Evolutionary conservation across 2,797 vertebrate species (phyloP).

Genomic region (Macrochelys suwanniensis): DNA sequence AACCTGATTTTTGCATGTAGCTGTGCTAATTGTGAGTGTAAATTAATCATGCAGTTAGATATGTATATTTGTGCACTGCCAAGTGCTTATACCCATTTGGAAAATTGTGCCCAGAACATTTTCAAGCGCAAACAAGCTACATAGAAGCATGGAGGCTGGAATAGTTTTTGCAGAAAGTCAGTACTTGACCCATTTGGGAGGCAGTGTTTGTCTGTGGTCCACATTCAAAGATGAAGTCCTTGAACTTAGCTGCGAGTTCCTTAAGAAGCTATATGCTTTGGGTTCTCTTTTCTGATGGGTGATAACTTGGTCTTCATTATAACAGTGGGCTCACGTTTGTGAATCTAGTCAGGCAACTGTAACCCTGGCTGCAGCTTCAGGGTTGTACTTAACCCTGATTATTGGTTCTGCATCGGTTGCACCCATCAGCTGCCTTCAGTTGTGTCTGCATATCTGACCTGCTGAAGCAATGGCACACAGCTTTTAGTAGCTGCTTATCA

Average conservation of each 20-base stretch:
- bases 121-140: neutral
- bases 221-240: constrained; percentile 41
- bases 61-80: neutral
- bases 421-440: constrained; percentile 20
- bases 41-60: rapidly evolving
- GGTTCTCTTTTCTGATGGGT: constrained; percentile 41
- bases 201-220: neutral
- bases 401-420: neutral
- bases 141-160: neutral
- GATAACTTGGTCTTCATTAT: constrained; percentile 5
- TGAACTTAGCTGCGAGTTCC: constrained; percentile 20
- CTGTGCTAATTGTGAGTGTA: neutral
- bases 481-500: constrained; percentile 1
- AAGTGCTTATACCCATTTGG: neutral
- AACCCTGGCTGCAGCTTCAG: constrained; percentile 44
- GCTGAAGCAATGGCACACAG: constrained; percentile 40
- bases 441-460: constrained; percentile 34
- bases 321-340: constrained; percentile 5
- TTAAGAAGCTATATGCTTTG: neutral
- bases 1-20: neutral
- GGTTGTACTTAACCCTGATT: neutral
- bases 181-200: constrained; percentile 49
- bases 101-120: constrained; percentile 5
- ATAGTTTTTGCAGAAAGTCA: constrained; percentile 25
- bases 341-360: constrained; percentile 33